Conservation (phyloP, 2,888 invertebrate genomes). For the Spisula solida region DNA sequence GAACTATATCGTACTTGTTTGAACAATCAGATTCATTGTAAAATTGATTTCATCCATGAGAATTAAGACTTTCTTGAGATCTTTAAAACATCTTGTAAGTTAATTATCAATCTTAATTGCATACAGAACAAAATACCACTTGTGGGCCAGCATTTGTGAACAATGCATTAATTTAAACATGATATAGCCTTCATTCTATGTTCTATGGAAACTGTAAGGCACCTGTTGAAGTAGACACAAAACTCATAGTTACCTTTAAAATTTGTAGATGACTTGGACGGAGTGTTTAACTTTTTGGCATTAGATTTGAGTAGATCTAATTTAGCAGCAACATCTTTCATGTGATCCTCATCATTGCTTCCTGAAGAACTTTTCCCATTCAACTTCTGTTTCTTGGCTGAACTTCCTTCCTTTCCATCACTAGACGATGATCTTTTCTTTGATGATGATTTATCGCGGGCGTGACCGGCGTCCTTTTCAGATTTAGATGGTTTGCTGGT, state of each 20-base stretch:
- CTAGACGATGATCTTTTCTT: conserved; percentile 45
- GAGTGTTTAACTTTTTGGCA: conserved; percentile 54
- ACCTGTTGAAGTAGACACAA: no score
- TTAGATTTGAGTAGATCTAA: conserved; percentile 51
- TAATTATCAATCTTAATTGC: no score
- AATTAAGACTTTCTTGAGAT: no score
- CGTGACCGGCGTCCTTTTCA: background rate
- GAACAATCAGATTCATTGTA: no score
- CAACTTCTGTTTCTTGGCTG: conserved; percentile 44
- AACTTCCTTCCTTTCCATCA: conserved; percentile 80
- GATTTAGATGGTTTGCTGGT: background rate
- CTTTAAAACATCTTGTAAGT: no score
- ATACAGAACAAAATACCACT: no score
- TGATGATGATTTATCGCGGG: background rate
- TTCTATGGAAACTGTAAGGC: no score
- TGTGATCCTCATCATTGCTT: conserved; percentile 50
- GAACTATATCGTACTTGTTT: no score
- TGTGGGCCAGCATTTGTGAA: no score
- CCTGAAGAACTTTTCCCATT: conserved; percentile 39
- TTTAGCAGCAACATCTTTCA: conserved; percentile 56
- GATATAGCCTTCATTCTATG: no score
- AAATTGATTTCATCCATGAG: no score
- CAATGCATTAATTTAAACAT: no score
- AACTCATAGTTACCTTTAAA: conserved; percentile 34
- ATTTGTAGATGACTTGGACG: conserved; percentile 32